Evolutionary conservation across 2,888 invertebrate genomes (phyloP).

Genomic region (Fabriciana adippe): DNA sequence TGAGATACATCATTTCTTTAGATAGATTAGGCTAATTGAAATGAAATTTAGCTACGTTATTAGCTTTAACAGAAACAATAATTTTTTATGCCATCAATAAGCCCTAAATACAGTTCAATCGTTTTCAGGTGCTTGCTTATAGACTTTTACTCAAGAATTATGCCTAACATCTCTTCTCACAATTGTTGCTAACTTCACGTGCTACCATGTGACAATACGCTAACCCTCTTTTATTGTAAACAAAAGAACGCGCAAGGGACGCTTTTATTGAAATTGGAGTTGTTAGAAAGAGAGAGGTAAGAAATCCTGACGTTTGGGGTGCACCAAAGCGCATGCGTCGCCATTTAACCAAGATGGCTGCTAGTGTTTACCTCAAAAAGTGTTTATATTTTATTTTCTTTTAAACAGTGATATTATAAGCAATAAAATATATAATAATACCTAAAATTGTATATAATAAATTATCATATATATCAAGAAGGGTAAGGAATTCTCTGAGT

Average conservation of each 20-base stretch:
- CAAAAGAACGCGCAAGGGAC: constrained; percentile 56
- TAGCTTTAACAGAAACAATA: too few species aligned
- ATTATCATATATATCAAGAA: too few species aligned
- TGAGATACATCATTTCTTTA: too few species aligned
- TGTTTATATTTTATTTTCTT: constrained; percentile 45
- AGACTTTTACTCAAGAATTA: too few species aligned
- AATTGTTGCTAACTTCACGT: constrained; percentile 60
- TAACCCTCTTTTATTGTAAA: constrained; percentile 60
- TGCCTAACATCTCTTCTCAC: background rate
- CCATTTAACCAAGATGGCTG: constrained; percentile 75
- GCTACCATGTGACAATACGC: constrained; percentile 42
- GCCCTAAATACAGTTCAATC: too few species aligned
- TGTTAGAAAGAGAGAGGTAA: constrained; percentile 52
- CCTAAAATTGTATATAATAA: too few species aligned
- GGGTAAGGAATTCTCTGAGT: too few species aligned
- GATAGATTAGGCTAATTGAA: too few species aligned
- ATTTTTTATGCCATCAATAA: too few species aligned
- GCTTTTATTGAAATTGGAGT: constrained; percentile 20
- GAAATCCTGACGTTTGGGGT: constrained; percentile 61
- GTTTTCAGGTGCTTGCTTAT: too few species aligned
- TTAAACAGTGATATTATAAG: background rate
- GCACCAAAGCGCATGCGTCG: constrained; percentile 61
- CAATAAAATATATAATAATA: too few species aligned
- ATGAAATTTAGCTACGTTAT: too few species aligned
- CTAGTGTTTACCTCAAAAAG: constrained; percentile 56